Percentiles rank a stretch among this genome's conserved stretches.
Conservation (phyloP, 2,113 vertebrate species). For the Cinclus mexicanus region DNA sequence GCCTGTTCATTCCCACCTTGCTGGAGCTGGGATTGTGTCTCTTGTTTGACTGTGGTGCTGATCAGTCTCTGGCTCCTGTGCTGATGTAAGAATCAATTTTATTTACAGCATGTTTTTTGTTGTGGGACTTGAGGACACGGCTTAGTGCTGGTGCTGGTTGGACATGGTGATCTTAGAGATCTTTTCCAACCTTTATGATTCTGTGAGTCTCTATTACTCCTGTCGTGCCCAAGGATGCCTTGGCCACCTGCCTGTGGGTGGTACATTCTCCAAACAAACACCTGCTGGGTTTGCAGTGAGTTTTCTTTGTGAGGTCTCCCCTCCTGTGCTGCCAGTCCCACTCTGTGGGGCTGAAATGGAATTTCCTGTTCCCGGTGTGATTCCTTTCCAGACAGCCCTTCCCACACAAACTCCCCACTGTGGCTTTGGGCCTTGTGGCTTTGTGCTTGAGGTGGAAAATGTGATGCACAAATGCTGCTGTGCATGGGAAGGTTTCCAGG, state of each 20-base stretch:
- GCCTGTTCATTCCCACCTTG: not conserved
- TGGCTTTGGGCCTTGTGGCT: too few species aligned
- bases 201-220: not conserved
- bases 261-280: not conserved
- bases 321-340: not conserved
- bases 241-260: not conserved
- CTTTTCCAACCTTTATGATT: not conserved
- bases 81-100: not conserved
- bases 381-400: not conserved
- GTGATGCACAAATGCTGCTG: not conserved
- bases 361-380: accelerated
- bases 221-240: not conserved
- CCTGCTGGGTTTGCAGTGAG: not conserved
- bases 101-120: not conserved
- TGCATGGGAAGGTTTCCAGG: not conserved
- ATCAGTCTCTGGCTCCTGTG: not conserved
- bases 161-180: not conserved
- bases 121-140: not conserved
- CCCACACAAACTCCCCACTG: not conserved
- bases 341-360: not conserved
- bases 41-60: not conserved
- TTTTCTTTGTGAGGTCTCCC: not conserved
- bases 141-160: not conserved
- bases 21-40: not conserved
- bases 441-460: not conserved